A percentile compares a stretch with the other conserved stretches of the same genome.
phyloP scores from a whole-genome alignment of 2,797 vertebrate genomes.

The Chaetodon trifasciatus region DNA sequence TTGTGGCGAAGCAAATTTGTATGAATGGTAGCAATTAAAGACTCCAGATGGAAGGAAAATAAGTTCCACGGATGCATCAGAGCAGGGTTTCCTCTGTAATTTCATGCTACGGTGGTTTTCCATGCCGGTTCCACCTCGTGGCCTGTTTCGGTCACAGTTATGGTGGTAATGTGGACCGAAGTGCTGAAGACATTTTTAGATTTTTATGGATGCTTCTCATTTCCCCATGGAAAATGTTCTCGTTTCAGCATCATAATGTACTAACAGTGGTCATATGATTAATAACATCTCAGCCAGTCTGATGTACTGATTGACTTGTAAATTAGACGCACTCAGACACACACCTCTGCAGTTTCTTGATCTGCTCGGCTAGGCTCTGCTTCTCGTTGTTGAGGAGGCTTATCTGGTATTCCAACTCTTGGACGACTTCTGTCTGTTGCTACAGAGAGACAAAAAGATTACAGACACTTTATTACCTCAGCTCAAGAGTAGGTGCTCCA shows the following conservation, averaged over 20 bases:
- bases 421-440: slow-evolving; percentile 92
- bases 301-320: neutral
- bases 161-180: slow-evolving; percentile 11
- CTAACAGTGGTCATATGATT: neutral
- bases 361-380: slow-evolving; percentile 93
- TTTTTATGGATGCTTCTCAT: slow-evolving; percentile 25
- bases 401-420: slow-evolving; percentile 98
- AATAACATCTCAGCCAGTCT: neutral
- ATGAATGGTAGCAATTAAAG: slow-evolving; percentile 22
- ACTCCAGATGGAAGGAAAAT: slow-evolving; percentile 27
- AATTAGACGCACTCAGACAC: slow-evolving; percentile 18
- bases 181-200: slow-evolving; percentile 14
- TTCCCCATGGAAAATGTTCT: slow-evolving; percentile 11
- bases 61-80: slow-evolving; percentile 3
- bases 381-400: slow-evolving; percentile 94
- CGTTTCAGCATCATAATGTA: slow-evolving; percentile 8
- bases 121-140: slow-evolving; percentile 10
- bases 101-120: slow-evolving; percentile 11
- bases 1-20: slow-evolving; percentile 13
- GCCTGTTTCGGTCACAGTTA: slow-evolving; percentile 40
- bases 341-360: slow-evolving; percentile 96
- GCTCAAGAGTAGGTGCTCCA: neutral
- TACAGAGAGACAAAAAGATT: slow-evolving; percentile 20
- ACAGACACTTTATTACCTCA: neutral
- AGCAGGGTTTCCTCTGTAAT: slow-evolving; percentile 23